Conservation (phyloP, 2,797 vertebrate genomes). For the Thunnus albacares region DNA sequence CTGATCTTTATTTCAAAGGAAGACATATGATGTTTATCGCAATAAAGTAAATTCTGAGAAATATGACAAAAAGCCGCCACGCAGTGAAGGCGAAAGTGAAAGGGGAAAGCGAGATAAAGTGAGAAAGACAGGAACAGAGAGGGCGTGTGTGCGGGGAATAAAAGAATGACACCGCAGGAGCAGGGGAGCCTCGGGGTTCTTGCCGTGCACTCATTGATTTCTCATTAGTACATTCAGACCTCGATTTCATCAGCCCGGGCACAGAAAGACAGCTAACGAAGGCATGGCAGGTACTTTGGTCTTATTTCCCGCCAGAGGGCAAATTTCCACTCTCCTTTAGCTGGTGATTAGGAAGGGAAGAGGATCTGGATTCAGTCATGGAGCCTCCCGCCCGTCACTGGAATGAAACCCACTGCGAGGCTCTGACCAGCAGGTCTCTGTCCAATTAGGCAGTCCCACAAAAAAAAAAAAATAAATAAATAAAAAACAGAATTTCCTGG, state of each 20-base stretch:
- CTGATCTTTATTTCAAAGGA: slow-evolving; percentile 72
- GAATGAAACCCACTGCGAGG: slow-evolving; percentile 34
- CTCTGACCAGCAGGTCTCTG: slow-evolving; percentile 48
- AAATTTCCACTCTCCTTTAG: slow-evolving; percentile 65
- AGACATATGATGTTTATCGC: slow-evolving; percentile 72
- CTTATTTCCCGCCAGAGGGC: slow-evolving; percentile 68
- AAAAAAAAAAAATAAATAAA: no score
- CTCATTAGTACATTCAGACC: slow-evolving; percentile 79
- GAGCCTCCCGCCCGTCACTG: slow-evolving; percentile 17
- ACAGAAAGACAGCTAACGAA: slow-evolving; percentile 64
- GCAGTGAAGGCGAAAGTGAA: slow-evolving; percentile 27
- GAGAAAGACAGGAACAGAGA: slow-evolving; percentile 41
- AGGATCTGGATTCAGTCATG: slow-evolving; percentile 43
- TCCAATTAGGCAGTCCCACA: slow-evolving; percentile 64
- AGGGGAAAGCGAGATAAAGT: slow-evolving; percentile 41
- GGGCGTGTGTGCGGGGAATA: slow-evolving; percentile 28
- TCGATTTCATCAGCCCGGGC: slow-evolving; percentile 69
- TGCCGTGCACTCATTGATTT: slow-evolving; percentile 76
- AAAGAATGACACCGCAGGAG: slow-evolving; percentile 64
- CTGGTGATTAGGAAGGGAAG: slow-evolving; percentile 64
- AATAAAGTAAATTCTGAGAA: slow-evolving; percentile 60
- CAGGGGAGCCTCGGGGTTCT: slow-evolving; percentile 49
- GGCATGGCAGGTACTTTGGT: slow-evolving; percentile 65
- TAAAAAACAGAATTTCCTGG: slow-evolving; percentile 40
- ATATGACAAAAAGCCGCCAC: slow-evolving; percentile 41